Evolutionary conservation across 2,113 vertebrate species (phyloP), one percentile per base, ranked within the genome.

Genomic region (Rissa tridactyla): DNA sequence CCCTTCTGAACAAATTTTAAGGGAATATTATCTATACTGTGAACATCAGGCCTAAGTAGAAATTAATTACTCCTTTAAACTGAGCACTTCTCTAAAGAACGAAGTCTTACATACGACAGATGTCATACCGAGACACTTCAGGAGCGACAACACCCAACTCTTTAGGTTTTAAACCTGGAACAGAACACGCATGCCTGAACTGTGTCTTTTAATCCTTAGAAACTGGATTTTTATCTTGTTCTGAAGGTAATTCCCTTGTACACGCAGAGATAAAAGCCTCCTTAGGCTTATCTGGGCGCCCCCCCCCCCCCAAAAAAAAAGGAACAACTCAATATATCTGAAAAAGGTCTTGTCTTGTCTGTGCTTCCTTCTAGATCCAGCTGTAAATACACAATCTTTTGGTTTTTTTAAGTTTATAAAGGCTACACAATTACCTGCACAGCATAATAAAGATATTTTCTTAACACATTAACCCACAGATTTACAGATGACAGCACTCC

Each of bases 161-260:
- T 11, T 38, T 15, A 75, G 29, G 11, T 55, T 91, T 96, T 77
- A 94, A 96, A 92, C 44, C 30, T 82, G 65, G 20, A 95, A 90
- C 38, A 79, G 81, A 57, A 75, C 40, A 40, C 6, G 6, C 26
- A 80, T 2, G 3, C 60, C 60, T 86, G 71, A 82, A 79, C 6
- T 0, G 1, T 49, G 46, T 27, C 60, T 89, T 81, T 89, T 75
- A 96, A 93, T 86, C 71, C 81, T 79, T 66, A 96, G 91, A 88
- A 96, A 88, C 30, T 62, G 5, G 34, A 81, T 70, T 97, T 80
- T 73, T 84, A 81, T 81, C 78, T 94, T 52, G 44, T 83, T 92
- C 73, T 71, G 65, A 95, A 82, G 73, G 57, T 36, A 85, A 86
- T 83, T 89, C 82, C 83, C 92, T 92, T 94, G 81, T 94, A 89